Evolutionary conservation across 2,888 invertebrate genomes (phyloP).

Genomic region (Luperina testacea): DNA sequence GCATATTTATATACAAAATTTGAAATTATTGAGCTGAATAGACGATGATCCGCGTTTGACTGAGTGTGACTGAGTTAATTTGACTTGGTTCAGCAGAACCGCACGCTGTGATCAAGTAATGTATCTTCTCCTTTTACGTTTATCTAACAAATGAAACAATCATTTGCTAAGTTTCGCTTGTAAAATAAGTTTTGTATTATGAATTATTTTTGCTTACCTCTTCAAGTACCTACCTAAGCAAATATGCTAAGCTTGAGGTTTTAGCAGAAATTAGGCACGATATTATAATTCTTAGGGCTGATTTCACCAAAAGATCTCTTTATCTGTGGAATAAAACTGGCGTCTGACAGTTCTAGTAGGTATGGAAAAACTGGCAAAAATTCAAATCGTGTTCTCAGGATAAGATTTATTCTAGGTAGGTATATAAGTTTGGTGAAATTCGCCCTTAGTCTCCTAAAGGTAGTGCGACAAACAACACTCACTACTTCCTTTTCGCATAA

Average conservation of each 20-base stretch:
- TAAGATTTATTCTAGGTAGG: too few relatives aligned
- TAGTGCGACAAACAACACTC: neutral
- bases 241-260: neutral
- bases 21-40: neutral
- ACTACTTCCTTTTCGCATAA: neutral
- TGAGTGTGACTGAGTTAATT: neutral
- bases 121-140: neutral
- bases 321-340: too few relatives aligned
- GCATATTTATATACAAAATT: neutral
- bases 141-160: neutral
- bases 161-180: neutral
- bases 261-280: neutral
- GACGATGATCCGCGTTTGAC: neutral
- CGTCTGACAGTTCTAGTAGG: too few relatives aligned
- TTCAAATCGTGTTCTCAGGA: too few relatives aligned
- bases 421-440: neutral
- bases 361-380: too few relatives aligned
- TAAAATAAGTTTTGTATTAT: neutral
- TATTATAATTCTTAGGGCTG: neutral
- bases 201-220: neutral
- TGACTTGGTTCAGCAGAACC: neutral
- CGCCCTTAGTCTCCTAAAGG: neutral
- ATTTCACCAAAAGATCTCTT: too few relatives aligned
- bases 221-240: neutral
- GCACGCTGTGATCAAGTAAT: neutral